A percentile compares a stretch with the other conserved stretches of the same genome.
These are phyloP conservation scores for Drosophila novamexicana DNA, from an alignment of 1,140 invertebrate genomes.

Conservation along the genomic window DNA sequence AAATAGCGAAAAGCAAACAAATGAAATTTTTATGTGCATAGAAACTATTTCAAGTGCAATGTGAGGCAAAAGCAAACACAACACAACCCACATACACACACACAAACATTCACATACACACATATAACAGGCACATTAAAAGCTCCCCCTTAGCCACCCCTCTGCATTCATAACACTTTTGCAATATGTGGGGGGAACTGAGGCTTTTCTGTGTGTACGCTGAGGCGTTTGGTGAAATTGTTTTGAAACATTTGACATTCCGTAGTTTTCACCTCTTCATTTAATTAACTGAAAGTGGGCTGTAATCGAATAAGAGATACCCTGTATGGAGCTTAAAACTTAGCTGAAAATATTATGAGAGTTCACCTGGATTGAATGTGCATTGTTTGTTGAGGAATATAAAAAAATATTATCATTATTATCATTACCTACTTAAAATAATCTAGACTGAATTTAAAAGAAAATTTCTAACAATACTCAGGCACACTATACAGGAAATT, in stretches of 20 bases:
- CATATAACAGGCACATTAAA: conserved; percentile 9
- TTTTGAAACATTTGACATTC: conserved; percentile 57
- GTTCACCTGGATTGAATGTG: no score
- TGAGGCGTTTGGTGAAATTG: conserved; percentile 37
- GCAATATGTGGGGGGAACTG: conserved; percentile 29
- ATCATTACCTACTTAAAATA: no score
- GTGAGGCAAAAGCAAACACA: conserved; percentile 35
- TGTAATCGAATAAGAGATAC: conserved; percentile 5
- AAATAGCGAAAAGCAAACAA: conserved; percentile 24
- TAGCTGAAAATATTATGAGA: background rate
- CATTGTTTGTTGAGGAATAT: no score
- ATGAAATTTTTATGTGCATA: conserved; percentile 24
- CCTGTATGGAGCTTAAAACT: background rate
- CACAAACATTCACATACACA: conserved; percentile 26
- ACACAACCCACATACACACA: conserved; percentile 25
- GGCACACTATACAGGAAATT: no score
- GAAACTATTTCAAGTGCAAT: conserved; percentile 75
- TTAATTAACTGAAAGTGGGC: conserved; percentile 34
- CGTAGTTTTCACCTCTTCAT: conserved; percentile 36
- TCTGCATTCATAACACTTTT: conserved; percentile 6
- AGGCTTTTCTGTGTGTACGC: conserved; percentile 3
- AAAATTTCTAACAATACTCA: no score
- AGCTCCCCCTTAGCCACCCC: background rate
- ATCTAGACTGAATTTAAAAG: no score
- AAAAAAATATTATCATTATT: no score